Evolutionary conservation across 2,113 vertebrate genomes (phyloP).

Genomic region (Labeo rohita): DNA sequence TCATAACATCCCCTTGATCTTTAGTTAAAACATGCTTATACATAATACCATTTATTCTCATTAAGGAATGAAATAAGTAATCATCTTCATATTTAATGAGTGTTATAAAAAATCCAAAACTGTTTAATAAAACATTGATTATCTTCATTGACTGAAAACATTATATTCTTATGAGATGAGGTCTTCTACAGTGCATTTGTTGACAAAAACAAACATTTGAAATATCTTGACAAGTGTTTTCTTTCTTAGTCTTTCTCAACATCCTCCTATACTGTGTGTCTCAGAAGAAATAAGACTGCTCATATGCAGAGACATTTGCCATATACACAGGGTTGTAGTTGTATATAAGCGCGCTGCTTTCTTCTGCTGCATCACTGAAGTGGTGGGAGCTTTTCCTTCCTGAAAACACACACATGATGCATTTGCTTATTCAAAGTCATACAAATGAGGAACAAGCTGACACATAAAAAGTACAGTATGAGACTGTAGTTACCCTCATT

Average conservation of each 20-base stretch:
- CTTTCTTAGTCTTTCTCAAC: neutral
- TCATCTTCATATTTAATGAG: neutral
- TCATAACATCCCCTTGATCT: neutral
- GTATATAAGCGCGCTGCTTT: constrained; percentile 75
- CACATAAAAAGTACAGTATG: neutral
- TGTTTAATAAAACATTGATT: neutral
- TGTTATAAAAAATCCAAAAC: neutral
- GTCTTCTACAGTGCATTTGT: neutral
- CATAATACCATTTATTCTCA: neutral
- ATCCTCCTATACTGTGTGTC: neutral
- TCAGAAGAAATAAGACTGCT: constrained; percentile 53
- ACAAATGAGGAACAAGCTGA: neutral
- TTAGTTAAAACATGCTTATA: neutral
- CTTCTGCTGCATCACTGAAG: constrained; percentile 69
- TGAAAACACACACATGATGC: constrained; percentile 60
- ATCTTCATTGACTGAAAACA: constrained; percentile 1
- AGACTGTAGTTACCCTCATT: constrained; percentile 74
- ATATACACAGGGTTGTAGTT: constrained; percentile 71
- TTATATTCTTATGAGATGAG: neutral
- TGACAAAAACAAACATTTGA: neutral
- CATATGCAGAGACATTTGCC: constrained; percentile 53
- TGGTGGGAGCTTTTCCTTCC: constrained; percentile 76
- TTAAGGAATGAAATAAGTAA: neutral
- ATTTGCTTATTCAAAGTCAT: neutral
- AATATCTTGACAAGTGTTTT: neutral